Evolutionary conservation across 2,888 invertebrate species (phyloP), one percentile per base, ranked within the genome.

Genomic region (Julus scandinavius): DNA sequence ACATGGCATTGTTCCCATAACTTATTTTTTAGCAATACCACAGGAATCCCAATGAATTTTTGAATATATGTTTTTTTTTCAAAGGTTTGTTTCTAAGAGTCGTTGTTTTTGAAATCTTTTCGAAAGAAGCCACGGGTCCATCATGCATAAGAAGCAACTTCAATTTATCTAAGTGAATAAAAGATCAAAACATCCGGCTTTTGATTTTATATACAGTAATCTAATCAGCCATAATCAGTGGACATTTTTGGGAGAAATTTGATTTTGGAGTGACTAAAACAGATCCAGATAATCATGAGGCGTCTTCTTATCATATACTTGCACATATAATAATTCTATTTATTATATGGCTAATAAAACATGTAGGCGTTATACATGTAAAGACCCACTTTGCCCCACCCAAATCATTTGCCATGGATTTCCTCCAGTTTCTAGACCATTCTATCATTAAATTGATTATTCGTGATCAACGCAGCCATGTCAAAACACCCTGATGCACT

Each of bases 381-480:
- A 63, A 9, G 63, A 54, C 54, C 4, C 11, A 20, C 20, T 20
- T 20, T 20, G 63, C 63, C 63, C 63, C 63, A 63, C 63, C 63
- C 63, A 63, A 63, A 20, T 63, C 63, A 20, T 63, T 63, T 63
- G 20, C n/a, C 63, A 63, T 63, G 63, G 20, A 63, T 63, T 63
- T 5, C 20, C 20, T 13, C 63, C 63, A 54, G 17, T 54, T 54
- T 54, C 54, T 13, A 29, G 29, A 29, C 50, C 58, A 58, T 58
- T 17, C 58, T 15, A 17, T 58, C 58, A 20, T 63, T 20, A 7
- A 63, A 20, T 3, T 63, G 4, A 20, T 63, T 7, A 4, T 6
- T 20, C 2, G n/a, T 63, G 15, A 54, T 54, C 54, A 17, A 54
- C 15, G 54, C 15, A 5, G 4, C 54, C 54, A 15, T 54, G 54